Conservation (phyloP, 1,140 invertebrate genomes). For the Drosophila leontia region DNA sequence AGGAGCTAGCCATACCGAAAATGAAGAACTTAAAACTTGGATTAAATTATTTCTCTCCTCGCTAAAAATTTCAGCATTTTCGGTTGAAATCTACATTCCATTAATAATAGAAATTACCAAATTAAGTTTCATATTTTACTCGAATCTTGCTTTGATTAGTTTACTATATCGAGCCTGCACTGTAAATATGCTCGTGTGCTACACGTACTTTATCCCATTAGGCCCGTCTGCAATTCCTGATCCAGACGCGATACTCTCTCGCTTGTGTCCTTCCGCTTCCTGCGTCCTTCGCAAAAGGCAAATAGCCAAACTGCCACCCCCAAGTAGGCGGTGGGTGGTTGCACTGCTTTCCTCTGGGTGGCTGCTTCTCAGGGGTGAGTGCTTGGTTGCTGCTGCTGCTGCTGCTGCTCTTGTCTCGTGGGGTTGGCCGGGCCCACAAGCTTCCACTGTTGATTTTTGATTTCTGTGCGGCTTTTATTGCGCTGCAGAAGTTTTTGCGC, state of each 20-base stretch:
- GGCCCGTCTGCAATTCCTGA: constrained; percentile 67
- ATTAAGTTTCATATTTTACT: too few relatives aligned
- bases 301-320: constrained; percentile 68
- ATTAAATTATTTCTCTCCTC: background rate
- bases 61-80: background rate
- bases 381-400: constrained; percentile 8
- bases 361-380: constrained; percentile 32
- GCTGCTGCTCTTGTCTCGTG: constrained; percentile 22
- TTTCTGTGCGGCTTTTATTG: constrained; percentile 68
- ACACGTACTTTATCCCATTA: constrained; percentile 74
- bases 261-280: constrained; percentile 18
- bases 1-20: background rate
- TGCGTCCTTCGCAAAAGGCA: constrained; percentile 41
- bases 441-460: constrained; percentile 74
- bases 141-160: background rate
- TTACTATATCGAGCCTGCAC: background rate
- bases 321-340: constrained; percentile 26
- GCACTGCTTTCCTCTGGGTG: constrained; percentile 19
- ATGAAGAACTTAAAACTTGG: background rate
- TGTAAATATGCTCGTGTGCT: constrained; percentile 18
- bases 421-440: constrained; percentile 56
- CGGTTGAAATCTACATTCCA: too few relatives aligned
- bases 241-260: constrained; percentile 38
- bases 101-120: background rate
- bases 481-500: constrained; percentile 57